These are phyloP conservation scores for Mactra quadrangularis DNA, from an alignment of 1,140 invertebrate species.

Conservation along the genomic window DNA sequence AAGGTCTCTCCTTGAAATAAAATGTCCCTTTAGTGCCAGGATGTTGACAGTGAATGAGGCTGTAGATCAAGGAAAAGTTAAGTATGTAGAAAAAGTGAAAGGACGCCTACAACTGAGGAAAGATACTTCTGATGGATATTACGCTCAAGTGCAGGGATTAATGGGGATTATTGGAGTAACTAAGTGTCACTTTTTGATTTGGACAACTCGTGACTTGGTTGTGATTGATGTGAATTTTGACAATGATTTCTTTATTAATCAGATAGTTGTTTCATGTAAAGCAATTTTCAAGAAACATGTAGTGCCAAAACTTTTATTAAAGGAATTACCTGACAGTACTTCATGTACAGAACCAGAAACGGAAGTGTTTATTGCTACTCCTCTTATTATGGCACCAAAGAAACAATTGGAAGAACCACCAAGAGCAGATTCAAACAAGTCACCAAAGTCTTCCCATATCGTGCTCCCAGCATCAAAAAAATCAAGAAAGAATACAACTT, in stretches of 20 bases:
- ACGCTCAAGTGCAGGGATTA: constrained; percentile 9
- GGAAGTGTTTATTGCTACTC: too few species aligned
- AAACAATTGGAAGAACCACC: too few species aligned
- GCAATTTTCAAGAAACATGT: not conserved
- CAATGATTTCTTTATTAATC: constrained; percentile 3
- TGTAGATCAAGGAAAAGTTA: not conserved
- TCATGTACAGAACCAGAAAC: too few species aligned
- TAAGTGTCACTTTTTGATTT: constrained; percentile 2
- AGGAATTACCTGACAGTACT: too few species aligned
- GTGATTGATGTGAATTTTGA: constrained; percentile 1
- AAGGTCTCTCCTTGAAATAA: too few species aligned
- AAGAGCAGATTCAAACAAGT: too few species aligned
- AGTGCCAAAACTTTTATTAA: too few species aligned
- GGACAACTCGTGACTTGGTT: not conserved
- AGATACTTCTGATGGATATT: constrained; percentile 18
- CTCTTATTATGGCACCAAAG: too few species aligned
- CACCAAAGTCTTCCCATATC: too few species aligned
- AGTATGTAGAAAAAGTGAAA: constrained; percentile 13
- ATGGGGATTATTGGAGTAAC: not conserved
- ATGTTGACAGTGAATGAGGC: constrained; percentile 10
- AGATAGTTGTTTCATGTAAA: not conserved
- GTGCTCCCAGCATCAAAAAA: too few species aligned
- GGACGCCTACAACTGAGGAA: too few species aligned
- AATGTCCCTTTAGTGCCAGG: not conserved
- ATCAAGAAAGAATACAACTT: too few species aligned